Conservation (phyloP, 2,113 vertebrate genomes). For the Genyomyrus donnyi region DNA sequence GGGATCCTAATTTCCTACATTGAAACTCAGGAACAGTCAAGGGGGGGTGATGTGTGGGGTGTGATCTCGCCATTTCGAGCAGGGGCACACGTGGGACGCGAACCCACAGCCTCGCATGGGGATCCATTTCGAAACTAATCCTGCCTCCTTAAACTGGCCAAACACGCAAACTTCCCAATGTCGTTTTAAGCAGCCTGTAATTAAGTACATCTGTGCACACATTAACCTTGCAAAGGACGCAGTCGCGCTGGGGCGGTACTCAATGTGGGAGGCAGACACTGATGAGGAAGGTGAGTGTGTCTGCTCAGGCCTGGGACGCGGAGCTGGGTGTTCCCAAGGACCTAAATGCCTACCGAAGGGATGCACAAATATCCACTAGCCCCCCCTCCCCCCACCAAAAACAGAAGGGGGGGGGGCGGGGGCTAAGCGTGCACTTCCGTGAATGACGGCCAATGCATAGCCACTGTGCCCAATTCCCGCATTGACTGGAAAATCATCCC, state of each 20-base stretch:
- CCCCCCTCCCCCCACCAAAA: neutral
- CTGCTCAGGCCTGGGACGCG: conserved; percentile 29
- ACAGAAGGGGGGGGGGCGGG: conserved; percentile 29
- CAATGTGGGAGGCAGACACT: conserved; percentile 25
- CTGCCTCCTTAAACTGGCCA: conserved; percentile 37
- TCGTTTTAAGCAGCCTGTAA: conserved; percentile 45
- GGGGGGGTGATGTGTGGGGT: neutral
- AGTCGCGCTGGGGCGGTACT: conserved; percentile 37
- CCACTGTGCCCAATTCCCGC: neutral
- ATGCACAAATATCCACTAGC: conserved; percentile 31
- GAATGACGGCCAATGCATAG: neutral
- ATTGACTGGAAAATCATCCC: neutral
- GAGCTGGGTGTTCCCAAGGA: conserved; percentile 31
- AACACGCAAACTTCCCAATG: conserved; percentile 45
- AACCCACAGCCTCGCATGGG: conserved; percentile 31
- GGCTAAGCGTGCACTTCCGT: neutral
- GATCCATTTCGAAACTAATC: conserved; percentile 37
- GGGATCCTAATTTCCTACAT: neutral
- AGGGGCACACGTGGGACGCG: conserved; percentile 21
- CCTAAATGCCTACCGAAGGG: conserved; percentile 27
- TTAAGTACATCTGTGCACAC: conserved; percentile 48
- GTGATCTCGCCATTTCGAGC: neutral
- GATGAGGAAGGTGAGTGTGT: conserved; percentile 35
- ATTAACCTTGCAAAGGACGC: conserved; percentile 44
- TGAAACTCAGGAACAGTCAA: neutral